Conservation (phyloP, 1,140 invertebrate genomes). For the Berghia stephanieae region DNA sequence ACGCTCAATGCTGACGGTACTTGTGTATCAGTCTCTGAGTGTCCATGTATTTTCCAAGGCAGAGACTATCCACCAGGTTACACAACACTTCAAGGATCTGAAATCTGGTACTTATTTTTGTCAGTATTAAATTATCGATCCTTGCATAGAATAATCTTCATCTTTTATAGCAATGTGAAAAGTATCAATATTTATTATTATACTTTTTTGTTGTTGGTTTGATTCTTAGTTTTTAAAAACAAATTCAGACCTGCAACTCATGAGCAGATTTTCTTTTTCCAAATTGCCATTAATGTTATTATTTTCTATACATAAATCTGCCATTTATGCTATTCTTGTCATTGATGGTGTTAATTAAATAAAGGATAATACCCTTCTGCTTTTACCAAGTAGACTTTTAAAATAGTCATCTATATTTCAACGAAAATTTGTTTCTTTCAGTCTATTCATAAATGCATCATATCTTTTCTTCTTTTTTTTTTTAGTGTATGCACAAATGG, state of each 20-base stretch:
- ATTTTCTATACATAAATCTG: too few relatives aligned
- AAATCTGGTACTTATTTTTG: slow-evolving; percentile 71
- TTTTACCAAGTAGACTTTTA: too few relatives aligned
- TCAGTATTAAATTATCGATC: not conserved
- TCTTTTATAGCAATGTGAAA: not conserved
- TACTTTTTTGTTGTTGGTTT: too few relatives aligned
- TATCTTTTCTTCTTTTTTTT: slow-evolving; percentile 27
- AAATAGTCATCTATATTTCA: too few relatives aligned
- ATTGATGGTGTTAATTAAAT: too few relatives aligned
- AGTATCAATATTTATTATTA: not conserved
- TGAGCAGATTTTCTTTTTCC: too few relatives aligned
- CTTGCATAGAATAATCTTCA: not conserved
- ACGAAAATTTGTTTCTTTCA: not conserved
- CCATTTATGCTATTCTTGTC: too few relatives aligned
- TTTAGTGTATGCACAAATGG: slow-evolving; percentile 79
- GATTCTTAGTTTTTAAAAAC: too few relatives aligned
- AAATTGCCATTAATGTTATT: too few relatives aligned
- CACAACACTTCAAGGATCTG: slow-evolving; percentile 70
- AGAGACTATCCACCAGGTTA: slow-evolving; percentile 79
- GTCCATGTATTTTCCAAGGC: slow-evolving; percentile 79
- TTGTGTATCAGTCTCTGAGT: slow-evolving; percentile 80
- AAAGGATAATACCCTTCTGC: too few relatives aligned
- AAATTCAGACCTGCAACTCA: too few relatives aligned
- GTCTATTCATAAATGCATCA: not conserved
- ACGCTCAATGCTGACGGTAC: slow-evolving; percentile 76